These are phyloP conservation scores for Lepilemur septentrionalis DNA, from an alignment of 2,797 vertebrate genomes.

Conservation along the genomic window DNA sequence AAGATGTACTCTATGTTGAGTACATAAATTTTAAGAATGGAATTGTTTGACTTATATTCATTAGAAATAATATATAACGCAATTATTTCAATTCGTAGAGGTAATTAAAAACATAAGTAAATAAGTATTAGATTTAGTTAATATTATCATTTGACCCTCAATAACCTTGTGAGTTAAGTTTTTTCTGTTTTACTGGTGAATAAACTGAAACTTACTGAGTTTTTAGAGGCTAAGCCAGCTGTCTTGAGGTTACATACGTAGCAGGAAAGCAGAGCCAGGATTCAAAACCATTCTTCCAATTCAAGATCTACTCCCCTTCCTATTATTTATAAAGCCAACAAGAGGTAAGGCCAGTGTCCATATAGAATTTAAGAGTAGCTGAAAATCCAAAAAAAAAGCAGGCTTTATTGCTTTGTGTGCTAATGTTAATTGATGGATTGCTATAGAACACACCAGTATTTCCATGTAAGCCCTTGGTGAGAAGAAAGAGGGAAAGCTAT, in stretches of 20 bases:
- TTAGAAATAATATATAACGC: conserved; percentile 27
- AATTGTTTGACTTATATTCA: conserved; percentile 8
- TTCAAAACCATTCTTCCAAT: conserved; percentile 8
- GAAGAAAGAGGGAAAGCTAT: not conserved
- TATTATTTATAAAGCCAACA: not conserved
- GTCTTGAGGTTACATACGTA: not conserved
- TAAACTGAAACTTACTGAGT: conserved; percentile 11
- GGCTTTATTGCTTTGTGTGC: not conserved
- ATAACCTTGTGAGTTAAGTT: conserved; percentile 20
- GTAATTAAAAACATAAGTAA: not conserved
- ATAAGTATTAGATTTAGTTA: conserved; percentile 1
- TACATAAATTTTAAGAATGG: conserved; percentile 15
- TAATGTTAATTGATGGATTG: not conserved
- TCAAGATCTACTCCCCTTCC: not conserved
- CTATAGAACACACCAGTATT: not conserved
- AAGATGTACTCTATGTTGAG: not conserved
- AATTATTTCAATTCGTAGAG: conserved; percentile 1
- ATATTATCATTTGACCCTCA: conserved; percentile 12
- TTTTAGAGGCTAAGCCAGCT: conserved; percentile 11
- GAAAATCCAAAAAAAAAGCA: not conserved
- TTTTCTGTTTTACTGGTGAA: conserved; percentile 12
- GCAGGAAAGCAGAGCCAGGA: not conserved
- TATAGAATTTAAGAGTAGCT: not conserved
- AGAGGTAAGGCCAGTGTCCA: not conserved
- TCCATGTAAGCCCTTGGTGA: not conserved